These are phyloP conservation scores for Montipora foliosa DNA, from an alignment of 64 coral and sea anemone species.

Conservation along the genomic window DNA sequence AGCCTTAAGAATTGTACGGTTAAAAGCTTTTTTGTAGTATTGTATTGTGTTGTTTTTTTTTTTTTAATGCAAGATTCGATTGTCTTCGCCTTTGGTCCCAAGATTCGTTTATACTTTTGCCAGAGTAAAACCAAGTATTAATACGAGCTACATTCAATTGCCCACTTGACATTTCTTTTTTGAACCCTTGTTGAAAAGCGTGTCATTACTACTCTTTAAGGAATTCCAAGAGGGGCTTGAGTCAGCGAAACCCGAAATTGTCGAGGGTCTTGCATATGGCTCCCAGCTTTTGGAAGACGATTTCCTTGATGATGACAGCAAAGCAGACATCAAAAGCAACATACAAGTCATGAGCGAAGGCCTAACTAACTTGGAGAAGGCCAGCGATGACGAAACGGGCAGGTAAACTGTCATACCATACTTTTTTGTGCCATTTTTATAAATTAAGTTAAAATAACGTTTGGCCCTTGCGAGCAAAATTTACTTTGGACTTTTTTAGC, in stretches of 20 bases:
- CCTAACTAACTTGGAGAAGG: background rate
- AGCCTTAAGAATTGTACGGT: too few relatives aligned
- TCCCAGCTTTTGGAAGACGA: conserved; percentile 28
- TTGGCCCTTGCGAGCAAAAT: too few relatives aligned
- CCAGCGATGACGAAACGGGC: background rate
- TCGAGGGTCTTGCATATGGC: conserved; percentile 47
- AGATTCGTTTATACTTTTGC: too few relatives aligned
- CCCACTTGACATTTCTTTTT: background rate
- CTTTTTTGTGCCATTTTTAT: too few relatives aligned
- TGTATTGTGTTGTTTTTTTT: too few relatives aligned
- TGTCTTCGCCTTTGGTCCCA: too few relatives aligned
- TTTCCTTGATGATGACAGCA: conserved; percentile 20
- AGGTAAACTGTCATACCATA: background rate
- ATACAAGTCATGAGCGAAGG: background rate
- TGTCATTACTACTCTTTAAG: background rate
- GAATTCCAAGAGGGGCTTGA: conserved; percentile 60
- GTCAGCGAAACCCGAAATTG: conserved; percentile 41
- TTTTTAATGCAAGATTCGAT: too few relatives aligned
- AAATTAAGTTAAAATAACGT: too few relatives aligned
- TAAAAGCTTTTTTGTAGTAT: too few relatives aligned
- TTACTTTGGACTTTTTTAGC: too few relatives aligned
- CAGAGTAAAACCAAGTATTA: too few relatives aligned
- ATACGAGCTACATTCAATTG: too few relatives aligned
- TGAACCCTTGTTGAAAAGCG: background rate
- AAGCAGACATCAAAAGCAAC: conserved; percentile 28